Base-by-base conservation (phyloP, 2,113 vertebrate species). In the Chroicocephalus ridibundus region DNA sequence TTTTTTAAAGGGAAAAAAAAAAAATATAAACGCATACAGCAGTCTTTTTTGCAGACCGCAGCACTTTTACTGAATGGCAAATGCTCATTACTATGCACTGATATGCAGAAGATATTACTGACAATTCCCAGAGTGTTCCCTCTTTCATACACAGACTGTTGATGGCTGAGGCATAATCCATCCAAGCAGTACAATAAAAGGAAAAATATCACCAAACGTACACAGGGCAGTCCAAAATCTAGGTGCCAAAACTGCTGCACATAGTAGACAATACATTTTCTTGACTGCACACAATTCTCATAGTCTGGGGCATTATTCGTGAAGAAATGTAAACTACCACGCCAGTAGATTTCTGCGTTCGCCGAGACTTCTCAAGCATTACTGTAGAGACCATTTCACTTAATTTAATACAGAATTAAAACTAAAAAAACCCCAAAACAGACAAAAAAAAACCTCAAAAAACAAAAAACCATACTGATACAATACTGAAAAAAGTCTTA, bases 61-160 rank as follows among this genome's bases (percentile, higher is more conserved):
- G 96, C 96, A 97, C 64, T 97, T 98, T 97, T 84, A 86, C 69
- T 90, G 95, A 96, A 94, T 72, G 66, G 55, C 93, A 97, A 98
- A 95, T 57, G 32, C 94, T 98, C 95, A 97, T 98, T 98, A 97
- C 85, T 93, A 97, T 97, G 94, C 88, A 80, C 81, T 86, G 91
- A 96, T 97, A 97, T 86, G 83, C 96, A 97, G 93, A 97, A 40
- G 38, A 96, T 96, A 95, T 93, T 96, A 85, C 90, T 97, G 96
- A 96, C 95, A 98, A 97, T 97, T 97, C 96, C 96, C 97, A 82
- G 71, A 90, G 92, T 74, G 58, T 75, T 96, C 65, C 54, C 34
- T 89, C 79, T 96, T 97, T 97, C 86, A 96, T 95, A 97, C 97
- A 93, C 93, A 97, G 89, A 86, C 90, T 97, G 93, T 76, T 94